phyloP scores from a whole-genome alignment of 2,797 vertebrate genomes.

The Alca torda region DNA sequence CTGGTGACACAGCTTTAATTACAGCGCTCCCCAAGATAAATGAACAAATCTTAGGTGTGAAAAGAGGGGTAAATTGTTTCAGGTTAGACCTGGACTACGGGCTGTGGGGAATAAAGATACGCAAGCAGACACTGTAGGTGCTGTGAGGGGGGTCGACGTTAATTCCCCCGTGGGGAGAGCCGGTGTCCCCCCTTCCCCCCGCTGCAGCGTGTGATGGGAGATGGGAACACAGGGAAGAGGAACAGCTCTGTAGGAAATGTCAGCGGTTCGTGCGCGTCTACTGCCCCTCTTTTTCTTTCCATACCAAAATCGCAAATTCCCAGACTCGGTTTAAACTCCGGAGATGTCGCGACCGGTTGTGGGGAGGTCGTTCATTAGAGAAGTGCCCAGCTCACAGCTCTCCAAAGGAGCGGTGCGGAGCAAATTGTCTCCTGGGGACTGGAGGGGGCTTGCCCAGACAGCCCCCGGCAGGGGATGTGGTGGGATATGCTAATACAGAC shows the following conservation, averaged over 20 bases:
- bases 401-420: conserved; percentile 53
- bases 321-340: not conserved
- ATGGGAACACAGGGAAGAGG: not conserved
- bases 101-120: not conserved
- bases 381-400: conserved; percentile 5
- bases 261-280: rapidly evolving
- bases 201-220: not conserved
- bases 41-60: not conserved
- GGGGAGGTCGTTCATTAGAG: not conserved
- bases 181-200: not conserved
- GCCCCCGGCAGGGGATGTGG: conserved; percentile 72
- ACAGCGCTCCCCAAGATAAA: not conserved
- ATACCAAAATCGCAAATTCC: not conserved
- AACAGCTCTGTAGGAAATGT: not conserved
- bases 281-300: not conserved
- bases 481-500: conserved; percentile 88
- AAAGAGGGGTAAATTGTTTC: not conserved
- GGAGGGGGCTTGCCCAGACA: conserved; percentile 78
- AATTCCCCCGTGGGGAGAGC: not conserved
- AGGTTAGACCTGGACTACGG: not conserved
- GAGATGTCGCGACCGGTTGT: not conserved
- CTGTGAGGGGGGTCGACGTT: not conserved
- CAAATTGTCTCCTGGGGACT: conserved; percentile 56
- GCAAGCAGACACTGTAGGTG: not conserved
- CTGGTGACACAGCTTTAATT: not conserved